phyloP scores from a whole-genome alignment of 2,113 vertebrate species.

The Neodontobutis hainanensis region DNA sequence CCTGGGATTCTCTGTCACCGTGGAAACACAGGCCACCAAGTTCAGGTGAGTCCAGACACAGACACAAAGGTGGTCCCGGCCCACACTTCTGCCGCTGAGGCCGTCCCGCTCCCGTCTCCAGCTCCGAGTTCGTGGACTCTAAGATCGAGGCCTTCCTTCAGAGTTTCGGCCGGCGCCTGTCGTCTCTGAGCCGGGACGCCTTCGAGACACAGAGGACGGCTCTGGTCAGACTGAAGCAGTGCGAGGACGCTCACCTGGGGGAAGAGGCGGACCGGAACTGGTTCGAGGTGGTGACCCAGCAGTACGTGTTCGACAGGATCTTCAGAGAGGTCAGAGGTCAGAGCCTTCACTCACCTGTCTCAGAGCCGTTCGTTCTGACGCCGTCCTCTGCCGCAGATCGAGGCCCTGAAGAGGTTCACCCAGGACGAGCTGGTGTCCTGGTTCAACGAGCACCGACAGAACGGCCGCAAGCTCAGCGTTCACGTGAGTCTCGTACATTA shows the following conservation, averaged over 20 bases:
- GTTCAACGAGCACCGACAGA: constrained; percentile 84
- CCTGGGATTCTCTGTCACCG: constrained; percentile 94
- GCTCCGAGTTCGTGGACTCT: constrained; percentile 89
- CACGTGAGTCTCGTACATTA: constrained; percentile 83
- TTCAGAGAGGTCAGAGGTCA: constrained; percentile 83
- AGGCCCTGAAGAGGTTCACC: constrained; percentile 87
- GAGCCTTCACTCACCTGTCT: not conserved
- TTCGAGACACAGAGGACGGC: constrained; percentile 91
- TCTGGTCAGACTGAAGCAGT: constrained; percentile 94
- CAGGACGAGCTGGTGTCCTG: constrained; percentile 86
- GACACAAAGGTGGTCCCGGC: not conserved
- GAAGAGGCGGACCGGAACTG: constrained; percentile 98
- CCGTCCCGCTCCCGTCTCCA: constrained; percentile 32
- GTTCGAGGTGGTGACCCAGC: constrained; percentile 93
- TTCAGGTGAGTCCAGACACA: constrained; percentile 81
- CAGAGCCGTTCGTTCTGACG: not conserved
- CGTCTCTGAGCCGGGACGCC: constrained; percentile 85
- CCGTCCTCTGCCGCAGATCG: constrained; percentile 77
- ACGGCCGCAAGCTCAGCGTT: constrained; percentile 85
- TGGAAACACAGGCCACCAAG: constrained; percentile 95
- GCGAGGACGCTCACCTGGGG: constrained; percentile 93
- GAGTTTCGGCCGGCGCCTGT: constrained; percentile 86
- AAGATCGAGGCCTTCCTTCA: constrained; percentile 95
- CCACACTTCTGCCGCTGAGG: not conserved
- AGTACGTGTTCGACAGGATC: constrained; percentile 91